Evolutionary conservation across 2,888 invertebrate genomes (phyloP).

Genomic region (Diarsia brunnea): DNA sequence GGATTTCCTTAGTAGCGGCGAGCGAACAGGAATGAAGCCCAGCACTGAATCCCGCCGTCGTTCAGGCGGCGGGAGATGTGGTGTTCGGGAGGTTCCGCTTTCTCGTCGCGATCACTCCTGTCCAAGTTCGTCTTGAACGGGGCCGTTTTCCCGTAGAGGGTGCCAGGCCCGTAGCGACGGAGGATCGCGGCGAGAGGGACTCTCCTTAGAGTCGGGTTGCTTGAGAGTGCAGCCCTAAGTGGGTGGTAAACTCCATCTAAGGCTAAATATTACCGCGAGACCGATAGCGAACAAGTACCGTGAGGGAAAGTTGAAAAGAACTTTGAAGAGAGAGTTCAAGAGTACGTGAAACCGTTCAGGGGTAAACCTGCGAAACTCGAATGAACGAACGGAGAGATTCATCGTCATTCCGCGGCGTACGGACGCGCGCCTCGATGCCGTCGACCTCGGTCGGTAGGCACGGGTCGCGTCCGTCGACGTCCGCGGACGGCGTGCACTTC

Average conservation of each 20-base stretch:
- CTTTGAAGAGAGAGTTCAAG: slow-evolving; percentile 92
- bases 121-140: slow-evolving; percentile 88
- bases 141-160: slow-evolving; percentile 81
- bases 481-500: too few relatives aligned
- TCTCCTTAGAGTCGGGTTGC: slow-evolving; percentile 88
- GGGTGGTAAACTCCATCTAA: slow-evolving; percentile 91
- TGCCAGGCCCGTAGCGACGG: slow-evolving; percentile 89
- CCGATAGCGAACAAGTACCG: slow-evolving; percentile 93
- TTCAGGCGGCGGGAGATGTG: slow-evolving; percentile 87
- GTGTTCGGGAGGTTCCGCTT: slow-evolving; percentile 87
- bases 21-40: slow-evolving; percentile 90
- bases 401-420: too few relatives aligned
- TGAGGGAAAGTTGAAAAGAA: slow-evolving; percentile 94
- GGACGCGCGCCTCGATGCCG: too few relatives aligned
- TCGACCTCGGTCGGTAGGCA: too few relatives aligned
- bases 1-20: slow-evolving; percentile 81
- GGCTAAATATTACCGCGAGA: slow-evolving; percentile 92
- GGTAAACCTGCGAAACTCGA: slow-evolving; percentile 91
- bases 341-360: slow-evolving; percentile 89
- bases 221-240: slow-evolving; percentile 92
- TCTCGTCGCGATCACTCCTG: slow-evolving; percentile 74
- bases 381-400: slow-evolving; percentile 85
- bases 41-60: slow-evolving; percentile 89
- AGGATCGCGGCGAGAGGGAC: slow-evolving; percentile 71
- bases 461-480: too few relatives aligned